Base-by-base conservation (phyloP, 2,888 invertebrate species). In the Nomada goodeniana region DNA sequence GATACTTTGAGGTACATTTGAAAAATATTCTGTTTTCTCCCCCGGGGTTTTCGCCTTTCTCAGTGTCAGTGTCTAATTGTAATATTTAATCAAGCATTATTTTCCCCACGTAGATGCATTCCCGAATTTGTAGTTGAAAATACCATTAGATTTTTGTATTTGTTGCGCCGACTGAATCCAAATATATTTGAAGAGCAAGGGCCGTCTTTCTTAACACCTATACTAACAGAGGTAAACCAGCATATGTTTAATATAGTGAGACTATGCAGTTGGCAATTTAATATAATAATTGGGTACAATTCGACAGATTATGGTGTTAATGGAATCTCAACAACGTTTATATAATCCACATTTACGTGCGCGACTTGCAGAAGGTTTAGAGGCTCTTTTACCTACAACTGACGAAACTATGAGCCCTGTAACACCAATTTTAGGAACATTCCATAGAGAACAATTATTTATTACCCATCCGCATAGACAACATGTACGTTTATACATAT, bases 341-440 rank as follows among this genome's bases (percentile, higher is more conserved):
- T 96, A 97, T 90, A 99, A 99, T 94, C 99, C 99, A 0, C 99
- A 99, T 94, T 94, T 98, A 76, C 96, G 99, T 81, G 99, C 99
- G 0, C 96, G 97, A 72, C 94, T 99, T 80, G 98, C 99, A 0
- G 98, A 98, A 93, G 97, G 97, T 68, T 94, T 99, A 15, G 98
- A 98, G 91, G 96, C 97, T 10, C 95, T 99, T 91, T 93, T 99
- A 88, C 98, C 98, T 0, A 95, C 95, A 44, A 95, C 95, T 0
- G 96, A 96, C 70, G 96, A 96, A 72, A 94, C 94, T 0, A 93
- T 94, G 10, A 91, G 89, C 44, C 91, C 92, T 13, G 90, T 91
- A 36, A 89, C 93, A n/a, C 94, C 94, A 71, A 92, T 92, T 50
- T 89, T 95, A 47, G 94, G 94, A 55, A 93, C 94, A 68, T 96